phyloP scores from a whole-genome alignment of 2,797 vertebrate genomes.

The Cossypha caffra region DNA sequence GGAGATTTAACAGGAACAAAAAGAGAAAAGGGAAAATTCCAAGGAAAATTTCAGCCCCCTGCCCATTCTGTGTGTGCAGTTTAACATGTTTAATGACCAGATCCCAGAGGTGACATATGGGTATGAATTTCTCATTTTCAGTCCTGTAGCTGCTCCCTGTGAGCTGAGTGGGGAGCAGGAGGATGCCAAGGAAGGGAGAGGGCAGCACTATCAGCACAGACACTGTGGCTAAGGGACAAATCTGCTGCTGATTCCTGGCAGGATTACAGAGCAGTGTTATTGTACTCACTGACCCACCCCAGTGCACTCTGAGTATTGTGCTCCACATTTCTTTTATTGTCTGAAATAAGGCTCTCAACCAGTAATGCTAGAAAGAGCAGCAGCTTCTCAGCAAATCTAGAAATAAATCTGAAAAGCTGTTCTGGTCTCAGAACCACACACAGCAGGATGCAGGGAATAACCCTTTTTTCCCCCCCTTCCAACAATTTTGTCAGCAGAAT shows the following conservation, averaged over 20 bases:
- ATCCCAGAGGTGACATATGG: background rate
- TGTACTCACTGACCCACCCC: background rate
- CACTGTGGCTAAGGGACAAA: background rate
- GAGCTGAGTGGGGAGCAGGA: background rate
- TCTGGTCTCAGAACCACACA: background rate
- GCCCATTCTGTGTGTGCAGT: background rate
- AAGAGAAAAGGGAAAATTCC: background rate
- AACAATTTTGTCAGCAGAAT: background rate
- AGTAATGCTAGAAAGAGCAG: background rate
- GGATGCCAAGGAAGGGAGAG: background rate
- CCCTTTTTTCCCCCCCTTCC: accelerated
- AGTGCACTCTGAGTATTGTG: background rate
- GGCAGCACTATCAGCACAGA: accelerated
- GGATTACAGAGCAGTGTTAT: background rate
- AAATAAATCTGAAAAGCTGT: background rate
- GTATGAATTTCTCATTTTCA: background rate
- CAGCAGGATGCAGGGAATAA: background rate
- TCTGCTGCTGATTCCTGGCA: background rate
- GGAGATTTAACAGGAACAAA: background rate
- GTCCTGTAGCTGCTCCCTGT: too few species aligned
- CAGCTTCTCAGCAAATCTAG: background rate
- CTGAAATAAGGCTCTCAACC: background rate
- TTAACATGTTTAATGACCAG: background rate
- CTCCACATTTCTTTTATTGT: background rate
- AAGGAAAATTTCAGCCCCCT: background rate